Evolutionary conservation across 2,113 vertebrate species (phyloP), one percentile per base, ranked within the genome.

Genomic region (Podarcis muralis): DNA sequence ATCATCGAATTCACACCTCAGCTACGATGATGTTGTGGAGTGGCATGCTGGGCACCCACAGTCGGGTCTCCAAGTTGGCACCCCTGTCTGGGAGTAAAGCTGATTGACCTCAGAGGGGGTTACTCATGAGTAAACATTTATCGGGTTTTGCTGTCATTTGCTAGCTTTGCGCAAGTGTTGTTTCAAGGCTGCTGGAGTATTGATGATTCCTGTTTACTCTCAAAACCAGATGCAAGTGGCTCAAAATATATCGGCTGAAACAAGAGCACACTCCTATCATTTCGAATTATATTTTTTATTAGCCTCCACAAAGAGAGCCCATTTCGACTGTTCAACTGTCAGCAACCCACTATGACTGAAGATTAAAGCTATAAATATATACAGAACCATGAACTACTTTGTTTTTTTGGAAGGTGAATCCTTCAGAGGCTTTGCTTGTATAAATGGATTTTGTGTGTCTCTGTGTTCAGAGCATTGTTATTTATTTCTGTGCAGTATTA

Each of bases 281-380:
- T 65, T 75, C 78, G 57, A 88, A 0, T 82, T 76, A 92, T 89
- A 59, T 6, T 53, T 92, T 92, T 30, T 66, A 11, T 43, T 57
- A 25, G 66, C 9, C 76, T 91, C 35, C 84, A 59, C 37, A 87
- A 83, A 83, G 43, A 27, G 91, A 89, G 72, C 81, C 90, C 81
- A 18, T 79, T 79, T 53, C 2, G 77, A 85, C 8, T 32, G 93
- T 37, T 93, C 40, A 80, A 53, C 78, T 92, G 68, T 37, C 65
- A 84, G 75, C 15, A 83, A 59, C 66, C 27, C 53, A 43, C 6
- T 48, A 83, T 25, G 53, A 82, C 92, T 57, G 32, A 93, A 32
- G 91, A 88, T 3, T 66, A 76, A 88, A 79, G 0, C 16, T 85
- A 30, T 25, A 71, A 87, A 62, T 62, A 35, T 83, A 30, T 23